Evolutionary conservation across 1,140 invertebrate species (phyloP), one percentile per base, ranked within the genome.

Genomic region (Lasaia peninsularis): DNA sequence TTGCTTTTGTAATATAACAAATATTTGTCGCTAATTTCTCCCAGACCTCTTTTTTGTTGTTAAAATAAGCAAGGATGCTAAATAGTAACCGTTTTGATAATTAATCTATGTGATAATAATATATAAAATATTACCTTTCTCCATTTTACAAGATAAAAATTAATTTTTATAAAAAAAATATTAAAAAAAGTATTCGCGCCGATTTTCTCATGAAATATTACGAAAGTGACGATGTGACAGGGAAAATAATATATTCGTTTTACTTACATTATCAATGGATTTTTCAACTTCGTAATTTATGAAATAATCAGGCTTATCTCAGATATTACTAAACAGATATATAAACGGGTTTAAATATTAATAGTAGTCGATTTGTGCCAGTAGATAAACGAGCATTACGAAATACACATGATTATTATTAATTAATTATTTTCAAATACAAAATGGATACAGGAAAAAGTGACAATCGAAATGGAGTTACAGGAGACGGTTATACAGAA

Each of bases 101-200:
- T n/a, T n/a, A n/a, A n/a, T n/a, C n/a, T n/a, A n/a, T n/a, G n/a
- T n/a, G n/a, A n/a, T n/a, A n/a, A n/a, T n/a, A n/a, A n/a, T n/a
- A n/a, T n/a, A n/a, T n/a, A n/a, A n/a, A n/a, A n/a, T n/a, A n/a
- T n/a, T n/a, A n/a, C n/a, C n/a, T n/a, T n/a, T n/a, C n/a, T n/a
- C n/a, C n/a, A n/a, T n/a, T n/a, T n/a, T n/a, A n/a, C n/a, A n/a
- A n/a, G n/a, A n/a, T n/a, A n/a, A n/a, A n/a, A n/a, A n/a, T n/a
- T n/a, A n/a, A n/a, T n/a, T n/a, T n/a, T n/a, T n/a, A n/a, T n/a
- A n/a, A n/a, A n/a, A n/a, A n/a, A n/a, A n/a, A 64, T 18, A 67
- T 88, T 16, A 76, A 91, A 62, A 81, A 86, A 52, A 82, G 91
- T 58, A 92, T 91, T 52, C 72, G 91, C 49, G 82, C 92, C 62